Conservation (phyloP, 2,113 vertebrate genomes). For the Macrotus californicus region DNA sequence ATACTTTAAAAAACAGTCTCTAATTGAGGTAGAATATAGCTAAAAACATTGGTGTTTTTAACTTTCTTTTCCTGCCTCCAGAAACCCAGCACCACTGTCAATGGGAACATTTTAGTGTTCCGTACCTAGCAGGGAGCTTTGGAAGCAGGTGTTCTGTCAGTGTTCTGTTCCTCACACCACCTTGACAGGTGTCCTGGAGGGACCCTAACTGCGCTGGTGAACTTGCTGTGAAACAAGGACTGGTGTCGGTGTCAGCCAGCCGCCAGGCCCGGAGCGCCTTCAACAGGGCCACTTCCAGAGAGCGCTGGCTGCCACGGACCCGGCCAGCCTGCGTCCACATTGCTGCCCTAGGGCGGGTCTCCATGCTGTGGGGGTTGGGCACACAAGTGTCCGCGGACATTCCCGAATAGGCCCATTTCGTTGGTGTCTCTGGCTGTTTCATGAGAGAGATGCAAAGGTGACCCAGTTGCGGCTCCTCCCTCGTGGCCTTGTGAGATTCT, state of each 20-base stretch:
- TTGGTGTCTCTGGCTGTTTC: background rate
- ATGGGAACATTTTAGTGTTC: background rate
- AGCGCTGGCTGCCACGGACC: rapidly evolving
- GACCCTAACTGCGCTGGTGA: background rate
- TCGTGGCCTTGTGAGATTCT: background rate
- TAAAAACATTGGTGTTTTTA: background rate
- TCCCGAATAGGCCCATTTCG: background rate
- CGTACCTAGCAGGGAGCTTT: background rate
- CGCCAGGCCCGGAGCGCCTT: too few relatives aligned
- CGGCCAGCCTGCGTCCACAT: rapidly evolving
- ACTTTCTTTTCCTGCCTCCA: background rate
- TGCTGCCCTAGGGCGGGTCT: background rate
- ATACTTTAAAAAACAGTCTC: background rate
- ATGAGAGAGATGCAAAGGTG: background rate
- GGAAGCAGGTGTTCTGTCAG: background rate
- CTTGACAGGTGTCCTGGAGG: background rate
- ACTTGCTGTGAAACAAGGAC: background rate
- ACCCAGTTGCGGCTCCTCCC: background rate
- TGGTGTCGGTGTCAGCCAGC: background rate
- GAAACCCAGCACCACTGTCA: background rate
- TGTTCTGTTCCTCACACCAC: background rate
- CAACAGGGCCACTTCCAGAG: background rate
- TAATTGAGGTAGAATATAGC: background rate
- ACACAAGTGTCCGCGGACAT: background rate
- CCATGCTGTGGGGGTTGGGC: background rate